Evolutionary conservation across 2,888 invertebrate genomes (phyloP), one percentile per base, ranked within the genome.

Genomic region (Eulithis testata): DNA sequence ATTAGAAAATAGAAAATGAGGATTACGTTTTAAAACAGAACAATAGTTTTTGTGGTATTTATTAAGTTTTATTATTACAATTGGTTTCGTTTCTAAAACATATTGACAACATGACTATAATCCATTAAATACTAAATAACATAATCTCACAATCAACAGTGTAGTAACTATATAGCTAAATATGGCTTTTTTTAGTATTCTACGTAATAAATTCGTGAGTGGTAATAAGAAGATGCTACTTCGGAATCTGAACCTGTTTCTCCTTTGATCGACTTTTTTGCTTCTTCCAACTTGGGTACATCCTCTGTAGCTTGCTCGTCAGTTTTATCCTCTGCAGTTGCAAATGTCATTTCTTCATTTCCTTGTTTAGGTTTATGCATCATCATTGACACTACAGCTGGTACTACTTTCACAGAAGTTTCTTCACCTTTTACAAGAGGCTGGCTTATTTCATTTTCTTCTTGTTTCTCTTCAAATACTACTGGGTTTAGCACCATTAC

Each of bases 181-280:
- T 3, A 14, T 14, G 11, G 4, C 5, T 11, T 9, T 37, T 36
- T 50, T 60, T 66, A 73, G 51, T 66, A 72, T 6, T 69, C 70
- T 65, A 90, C 78, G 50, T 88, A 91, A 66, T 90, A 91, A 70
- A 87, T 75, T 77, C 82, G 87, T 6, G 91, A 86, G 70, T 84
- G 86, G 63, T 89, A 91, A 71, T 82, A 91, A 3, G 92, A 92
- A n/a, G 92, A 89, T 11, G 91, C 89, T 21, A 82, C 85, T 65
- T 90, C 91, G 2, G 91, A 88, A 76, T 92, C 92, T 11, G 79
- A 59, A 36, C 66, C 66, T 43, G 73, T 52, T 37, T 83, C 82
- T 56, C 78, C 79, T 66, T 76, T 73, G 21, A 31, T 27, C 57
- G 67, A 66, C 47, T 73, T 70, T 21, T 79, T 76, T 59, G 79